Evolutionary conservation across 53 echinoderm and acorn worm species (phyloP).

Genomic region (Astropecten irregularis): DNA sequence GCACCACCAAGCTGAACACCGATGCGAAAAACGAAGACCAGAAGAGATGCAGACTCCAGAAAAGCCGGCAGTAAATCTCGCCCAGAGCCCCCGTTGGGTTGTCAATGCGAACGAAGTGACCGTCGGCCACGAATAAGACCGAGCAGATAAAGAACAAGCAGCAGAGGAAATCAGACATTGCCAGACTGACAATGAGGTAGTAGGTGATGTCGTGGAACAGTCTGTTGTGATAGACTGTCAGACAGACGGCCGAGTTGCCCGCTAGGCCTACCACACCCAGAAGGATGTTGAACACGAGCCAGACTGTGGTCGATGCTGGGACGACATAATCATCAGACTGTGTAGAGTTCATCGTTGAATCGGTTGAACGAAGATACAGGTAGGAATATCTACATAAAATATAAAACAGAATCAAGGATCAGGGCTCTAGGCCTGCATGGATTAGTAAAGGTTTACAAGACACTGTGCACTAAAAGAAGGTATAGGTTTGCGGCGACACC

Average conservation of each 20-base stretch:
- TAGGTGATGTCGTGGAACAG: conserved; percentile 33
- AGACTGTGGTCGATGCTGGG: neutral
- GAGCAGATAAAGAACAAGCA: conserved; percentile 20
- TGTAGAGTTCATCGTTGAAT: too few relatives aligned
- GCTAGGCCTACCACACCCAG: conserved; percentile 10
- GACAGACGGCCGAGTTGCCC: conserved; percentile 22
- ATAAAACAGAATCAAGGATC: too few relatives aligned
- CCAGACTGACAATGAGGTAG: conserved; percentile 38
- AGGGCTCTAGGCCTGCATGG: too few relatives aligned
- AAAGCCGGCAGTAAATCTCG: conserved; percentile 38
- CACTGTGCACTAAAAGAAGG: too few relatives aligned
- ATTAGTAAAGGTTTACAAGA: too few relatives aligned
- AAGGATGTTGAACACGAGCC: neutral
- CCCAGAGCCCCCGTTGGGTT: neutral
- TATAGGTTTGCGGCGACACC: too few relatives aligned
- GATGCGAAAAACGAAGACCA: conserved; percentile 47
- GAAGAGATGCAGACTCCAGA: conserved; percentile 37
- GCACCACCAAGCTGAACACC: conserved; percentile 42
- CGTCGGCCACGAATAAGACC: conserved; percentile 25
- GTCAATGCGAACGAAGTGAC: neutral
- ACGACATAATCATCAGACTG: too few relatives aligned
- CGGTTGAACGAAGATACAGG: too few relatives aligned
- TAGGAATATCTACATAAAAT: too few relatives aligned
- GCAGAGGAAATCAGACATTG: conserved; percentile 26
- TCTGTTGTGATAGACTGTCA: conserved; percentile 12